phyloP scores from a whole-genome alignment of 2,113 vertebrate species.

The Mobula hypostoma region DNA sequence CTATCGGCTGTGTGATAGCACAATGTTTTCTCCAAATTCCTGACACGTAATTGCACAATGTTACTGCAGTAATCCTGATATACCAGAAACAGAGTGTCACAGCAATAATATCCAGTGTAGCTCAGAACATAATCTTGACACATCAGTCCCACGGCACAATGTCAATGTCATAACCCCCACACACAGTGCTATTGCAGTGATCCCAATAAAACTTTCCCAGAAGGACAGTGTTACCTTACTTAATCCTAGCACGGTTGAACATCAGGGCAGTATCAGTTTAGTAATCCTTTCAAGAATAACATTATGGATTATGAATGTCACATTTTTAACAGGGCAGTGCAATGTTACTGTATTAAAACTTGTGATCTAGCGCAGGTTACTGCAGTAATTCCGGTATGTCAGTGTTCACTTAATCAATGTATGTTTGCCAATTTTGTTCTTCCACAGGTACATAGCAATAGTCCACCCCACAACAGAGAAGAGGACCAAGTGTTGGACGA shows the following conservation, averaged over 20 bases:
- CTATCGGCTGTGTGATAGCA: too few species aligned
- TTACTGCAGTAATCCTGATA: neutral
- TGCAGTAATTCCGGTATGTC: neutral
- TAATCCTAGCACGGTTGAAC: too few species aligned
- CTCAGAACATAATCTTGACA: too few species aligned
- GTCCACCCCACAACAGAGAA: conserved; percentile 64
- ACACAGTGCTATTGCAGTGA: neutral
- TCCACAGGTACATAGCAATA: conserved; percentile 62
- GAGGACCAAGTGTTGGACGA: conserved; percentile 64
- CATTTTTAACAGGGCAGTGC: neutral
- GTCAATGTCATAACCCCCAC: neutral
- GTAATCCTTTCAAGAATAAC: neutral
- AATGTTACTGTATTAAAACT: neutral
- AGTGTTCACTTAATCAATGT: neutral
- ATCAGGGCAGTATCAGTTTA: too few species aligned
- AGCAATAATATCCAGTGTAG: neutral
- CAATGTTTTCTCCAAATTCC: too few species aligned
- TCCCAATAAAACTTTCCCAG: neutral
- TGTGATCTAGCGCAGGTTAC: neutral
- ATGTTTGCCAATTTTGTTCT: conserved; percentile 16
- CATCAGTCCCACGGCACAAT: neutral
- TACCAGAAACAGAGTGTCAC: neutral
- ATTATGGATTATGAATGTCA: neutral
- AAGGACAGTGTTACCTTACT: too few species aligned
- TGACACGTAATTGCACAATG: neutral